Base-by-base conservation (phyloP, 2,113 vertebrate species). In the Menidia beryllina region DNA sequence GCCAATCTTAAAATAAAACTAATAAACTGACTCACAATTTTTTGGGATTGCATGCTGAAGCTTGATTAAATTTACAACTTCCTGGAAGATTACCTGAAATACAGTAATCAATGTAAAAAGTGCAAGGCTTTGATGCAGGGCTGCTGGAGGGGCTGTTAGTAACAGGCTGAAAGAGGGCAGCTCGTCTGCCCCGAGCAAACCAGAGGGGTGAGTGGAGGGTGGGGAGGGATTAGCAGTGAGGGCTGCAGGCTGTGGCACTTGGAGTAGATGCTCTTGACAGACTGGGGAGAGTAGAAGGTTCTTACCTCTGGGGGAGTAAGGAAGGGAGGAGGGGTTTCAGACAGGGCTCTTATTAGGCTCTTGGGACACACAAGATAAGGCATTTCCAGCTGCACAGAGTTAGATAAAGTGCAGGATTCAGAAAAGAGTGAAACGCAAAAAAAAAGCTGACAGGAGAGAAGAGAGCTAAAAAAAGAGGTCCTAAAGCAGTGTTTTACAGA, bases 261-360 rank as follows among this genome's bases (percentile, higher is more conserved):
- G 67, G 70, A 82, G 77, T 75, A 78, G 80, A 85, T 81, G 75
- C 81, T 84, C 75, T n/a, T 47, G 48, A 45, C 4, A 12, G 38
- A 50, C 27, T 20, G 65, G 39, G 34, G 27, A 21, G 27, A 52
- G 21, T 47, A 30, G 39, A 36, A 41, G 63, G 55, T 21, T 88
- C 92, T 93, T 93, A 94, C 93, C 92, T 93, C 91, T 70, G 80
- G 77, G 87, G 72, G 64, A 73, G 65, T 62, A 84, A 86, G 82
- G 84, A 86, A 75, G 67, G 88, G 77, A 90, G 83, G 87, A 87
- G 88, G 86, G 81, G 79, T 83, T 80, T 90, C 90, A 85, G 87
- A 86, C 77, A 77, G 87, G 65, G 67, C 76, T 87, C 93, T 88
- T 84, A 82, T 77, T 69, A 86, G 81, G 78, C 90, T 92, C 75